Percentiles rank a stretch among this genome's conserved stretches.
These are phyloP conservation scores for Acipenser ruthenus DNA, from an alignment of 2,797 vertebrate genomes.

Conservation along the genomic window DNA sequence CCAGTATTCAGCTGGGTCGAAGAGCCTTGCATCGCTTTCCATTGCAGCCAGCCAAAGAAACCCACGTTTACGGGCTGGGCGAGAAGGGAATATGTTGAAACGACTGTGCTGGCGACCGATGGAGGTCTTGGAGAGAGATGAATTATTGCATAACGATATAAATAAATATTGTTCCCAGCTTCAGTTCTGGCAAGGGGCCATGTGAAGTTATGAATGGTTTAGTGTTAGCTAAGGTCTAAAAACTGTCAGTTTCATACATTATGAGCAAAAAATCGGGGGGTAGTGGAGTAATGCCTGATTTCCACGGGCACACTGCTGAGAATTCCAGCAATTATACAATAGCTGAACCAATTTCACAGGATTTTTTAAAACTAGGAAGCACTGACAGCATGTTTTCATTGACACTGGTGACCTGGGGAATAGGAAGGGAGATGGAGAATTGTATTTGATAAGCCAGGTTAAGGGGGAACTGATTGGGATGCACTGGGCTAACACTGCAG, in stretches of 20 bases:
- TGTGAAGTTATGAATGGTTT: conserved; percentile 44
- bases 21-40: conserved; percentile 28
- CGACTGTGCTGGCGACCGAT: conserved; percentile 31
- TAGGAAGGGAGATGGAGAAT: no score
- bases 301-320: background rate
- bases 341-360: no score
- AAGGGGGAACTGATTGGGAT: no score
- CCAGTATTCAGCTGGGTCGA: conserved; percentile 6
- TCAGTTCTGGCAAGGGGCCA: conserved; percentile 38
- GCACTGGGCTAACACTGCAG: no score
- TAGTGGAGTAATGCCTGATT: background rate
- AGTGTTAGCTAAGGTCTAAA: conserved; percentile 50
- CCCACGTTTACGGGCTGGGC: conserved; percentile 30
- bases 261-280: no score
- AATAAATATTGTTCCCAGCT: conserved; percentile 64
- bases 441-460: no score
- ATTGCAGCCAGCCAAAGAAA: conserved; percentile 40
- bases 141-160: conserved; percentile 58
- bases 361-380: no score
- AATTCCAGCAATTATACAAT: background rate
- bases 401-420: no score
- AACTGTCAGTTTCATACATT: conserved; percentile 36
- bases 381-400: no score
- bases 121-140: conserved; percentile 44
- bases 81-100: conserved; percentile 51